A percentile compares a stretch with the other conserved stretches of the same genome.
These are phyloP conservation scores for Florisuga fusca DNA, from an alignment of 2,797 vertebrate genomes.

Conservation along the genomic window DNA sequence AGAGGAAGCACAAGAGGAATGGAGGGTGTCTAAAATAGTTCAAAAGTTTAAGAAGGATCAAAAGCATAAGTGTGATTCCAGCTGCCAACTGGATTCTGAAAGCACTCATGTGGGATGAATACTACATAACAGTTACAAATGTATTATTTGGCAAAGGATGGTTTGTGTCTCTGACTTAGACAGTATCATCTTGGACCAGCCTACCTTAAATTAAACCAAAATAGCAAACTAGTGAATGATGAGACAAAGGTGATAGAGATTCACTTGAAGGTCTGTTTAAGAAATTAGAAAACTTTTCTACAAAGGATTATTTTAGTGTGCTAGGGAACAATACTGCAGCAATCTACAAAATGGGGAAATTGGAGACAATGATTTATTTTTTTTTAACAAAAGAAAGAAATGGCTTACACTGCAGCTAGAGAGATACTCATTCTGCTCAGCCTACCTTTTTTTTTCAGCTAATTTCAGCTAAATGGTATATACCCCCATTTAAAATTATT, in stretches of 20 bases:
- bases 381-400: background rate
- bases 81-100: background rate
- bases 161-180: background rate
- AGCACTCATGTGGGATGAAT: background rate
- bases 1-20: background rate
- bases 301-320: background rate
- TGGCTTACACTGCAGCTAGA: background rate
- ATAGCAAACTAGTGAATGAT: background rate
- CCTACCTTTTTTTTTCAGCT: background rate
- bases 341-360: background rate
- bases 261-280: background rate
- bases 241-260: background rate
- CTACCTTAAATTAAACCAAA: background rate
- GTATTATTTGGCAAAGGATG: background rate
- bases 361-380: background rate
- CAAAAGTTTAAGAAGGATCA: slow-evolving; percentile 23
- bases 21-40: background rate
- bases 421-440: background rate
- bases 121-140: background rate
- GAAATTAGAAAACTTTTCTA: background rate
- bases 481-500: background rate
- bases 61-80: background rate
- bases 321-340: background rate
- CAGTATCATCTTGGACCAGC: background rate
- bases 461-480: background rate